A percentile compares a stretch with the other conserved stretches of the same genome.
Conservation (phyloP, 2,888 invertebrate species). For the Sussaba pulchella region DNA sequence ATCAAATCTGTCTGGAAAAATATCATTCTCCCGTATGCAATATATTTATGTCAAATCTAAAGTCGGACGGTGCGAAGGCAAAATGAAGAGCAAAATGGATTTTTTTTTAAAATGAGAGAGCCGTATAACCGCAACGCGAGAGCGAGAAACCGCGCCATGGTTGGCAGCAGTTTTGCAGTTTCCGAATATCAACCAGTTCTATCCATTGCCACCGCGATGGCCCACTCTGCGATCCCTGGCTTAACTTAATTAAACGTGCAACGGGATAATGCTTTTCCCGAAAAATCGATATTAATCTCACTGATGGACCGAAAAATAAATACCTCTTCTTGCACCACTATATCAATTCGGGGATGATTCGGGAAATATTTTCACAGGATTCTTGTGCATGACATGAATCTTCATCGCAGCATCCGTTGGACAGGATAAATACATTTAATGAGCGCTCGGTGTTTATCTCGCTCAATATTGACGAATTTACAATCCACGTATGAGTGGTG, state of each 20-base stretch:
- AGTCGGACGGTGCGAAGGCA: no score
- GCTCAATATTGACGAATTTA: no score
- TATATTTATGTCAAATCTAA: no score
- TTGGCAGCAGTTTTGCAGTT: not conserved
- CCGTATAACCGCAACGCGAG: not conserved
- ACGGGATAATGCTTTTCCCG: constrained; percentile 17
- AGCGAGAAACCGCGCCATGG: no score
- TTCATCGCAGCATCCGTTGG: not conserved
- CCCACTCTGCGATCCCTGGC: not conserved
- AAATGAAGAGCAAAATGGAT: constrained; percentile 6
- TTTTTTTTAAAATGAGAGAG: not conserved
- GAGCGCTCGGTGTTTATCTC: no score
- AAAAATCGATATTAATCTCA: constrained; percentile 31
- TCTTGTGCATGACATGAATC: not conserved
- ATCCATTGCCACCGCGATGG: not conserved
- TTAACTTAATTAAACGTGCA: constrained; percentile 21
- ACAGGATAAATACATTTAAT: no score
- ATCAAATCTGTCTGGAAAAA: not conserved
- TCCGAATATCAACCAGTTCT: not conserved
- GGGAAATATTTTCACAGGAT: not conserved
- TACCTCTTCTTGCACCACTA: no score
- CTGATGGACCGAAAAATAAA: not conserved
- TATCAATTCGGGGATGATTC: not conserved
- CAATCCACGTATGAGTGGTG: no score
- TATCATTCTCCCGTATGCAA: not conserved